phyloP scores from a whole-genome alignment of 2,888 invertebrate genomes.

The Agapostemon virescens region DNA sequence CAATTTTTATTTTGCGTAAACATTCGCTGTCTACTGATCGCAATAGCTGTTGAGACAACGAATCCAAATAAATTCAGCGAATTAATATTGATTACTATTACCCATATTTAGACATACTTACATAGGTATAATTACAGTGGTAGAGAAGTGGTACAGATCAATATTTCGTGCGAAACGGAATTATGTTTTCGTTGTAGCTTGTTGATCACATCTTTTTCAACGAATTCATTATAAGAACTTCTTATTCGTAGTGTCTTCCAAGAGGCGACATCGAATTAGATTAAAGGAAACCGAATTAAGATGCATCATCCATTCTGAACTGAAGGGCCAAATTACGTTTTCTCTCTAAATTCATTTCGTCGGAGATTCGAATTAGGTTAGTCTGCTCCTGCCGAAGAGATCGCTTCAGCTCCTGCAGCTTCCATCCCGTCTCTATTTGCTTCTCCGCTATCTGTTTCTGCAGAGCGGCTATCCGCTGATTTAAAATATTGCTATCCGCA shows the following conservation, averaged over 20 bases:
- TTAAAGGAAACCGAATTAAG: slow-evolving; percentile 31
- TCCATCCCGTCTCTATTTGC: slow-evolving; percentile 70
- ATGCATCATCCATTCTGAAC: slow-evolving; percentile 60
- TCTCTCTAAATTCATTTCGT: slow-evolving; percentile 72
- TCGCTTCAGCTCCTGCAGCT: slow-evolving; percentile 69
- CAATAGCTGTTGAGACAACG: neutral
- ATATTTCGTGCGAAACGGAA: neutral
- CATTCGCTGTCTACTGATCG: too few relatives aligned
- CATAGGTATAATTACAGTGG: slow-evolving; percentile 27
- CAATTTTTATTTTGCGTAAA: too few relatives aligned
- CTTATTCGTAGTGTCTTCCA: slow-evolving; percentile 2
- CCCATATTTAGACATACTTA: slow-evolving; percentile 24
- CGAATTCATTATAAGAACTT: neutral
- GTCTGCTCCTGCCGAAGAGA: slow-evolving; percentile 71
- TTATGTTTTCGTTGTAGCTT: neutral
- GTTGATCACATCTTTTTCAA: neutral
- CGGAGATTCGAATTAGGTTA: slow-evolving; percentile 69
- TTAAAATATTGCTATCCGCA: slow-evolving; percentile 68
- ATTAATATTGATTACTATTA: neutral
- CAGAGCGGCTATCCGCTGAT: slow-evolving; percentile 72
- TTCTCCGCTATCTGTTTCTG: slow-evolving; percentile 74
- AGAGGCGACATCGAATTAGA: neutral
- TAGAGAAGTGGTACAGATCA: neutral
- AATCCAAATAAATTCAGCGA: neutral
- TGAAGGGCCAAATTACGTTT: slow-evolving; percentile 70